Percentiles rank a stretch among this genome's conserved stretches.
Evolutionary conservation across 2,888 invertebrate genomes (phyloP).

Genomic region (Drosophila subquinaria): DNA sequence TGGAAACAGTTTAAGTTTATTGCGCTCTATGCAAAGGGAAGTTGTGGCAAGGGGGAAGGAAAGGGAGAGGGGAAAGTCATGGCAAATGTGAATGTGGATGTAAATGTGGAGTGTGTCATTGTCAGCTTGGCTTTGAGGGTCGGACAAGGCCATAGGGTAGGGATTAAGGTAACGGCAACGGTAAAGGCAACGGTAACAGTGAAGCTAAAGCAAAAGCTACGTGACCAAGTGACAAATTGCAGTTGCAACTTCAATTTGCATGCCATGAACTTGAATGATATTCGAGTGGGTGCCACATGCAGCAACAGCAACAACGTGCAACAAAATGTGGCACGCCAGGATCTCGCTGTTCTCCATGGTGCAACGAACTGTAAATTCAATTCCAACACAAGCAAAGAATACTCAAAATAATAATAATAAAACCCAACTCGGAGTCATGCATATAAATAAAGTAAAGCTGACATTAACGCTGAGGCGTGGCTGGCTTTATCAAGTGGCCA

Average conservation of each 20-base stretch:
- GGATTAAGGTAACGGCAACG: constrained; percentile 17
- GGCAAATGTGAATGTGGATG: constrained; percentile 4
- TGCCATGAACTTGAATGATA: constrained; percentile 71
- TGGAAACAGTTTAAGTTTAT: constrained; percentile 13
- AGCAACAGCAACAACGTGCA: not conserved
- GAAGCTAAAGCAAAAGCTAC: constrained; percentile 50
- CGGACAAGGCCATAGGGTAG: constrained; percentile 29
- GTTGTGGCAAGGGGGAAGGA: not conserved
- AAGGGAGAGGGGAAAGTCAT: not conserved
- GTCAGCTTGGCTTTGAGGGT: constrained; percentile 30
- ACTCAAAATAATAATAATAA: constrained; percentile 9
- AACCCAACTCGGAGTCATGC: constrained; percentile 7
- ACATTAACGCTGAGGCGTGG: constrained; percentile 44
- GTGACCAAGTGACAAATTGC: constrained; percentile 81
- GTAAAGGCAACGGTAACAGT: constrained; percentile 11
- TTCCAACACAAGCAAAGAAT: constrained; percentile 3
- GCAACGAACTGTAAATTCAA: constrained; percentile 68
- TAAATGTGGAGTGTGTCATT: constrained; percentile 32
- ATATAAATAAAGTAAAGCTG: constrained; percentile 38
- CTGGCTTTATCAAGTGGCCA: constrained; percentile 48
- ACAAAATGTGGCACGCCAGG: constrained; percentile 32
- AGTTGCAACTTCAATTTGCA: constrained; percentile 61
- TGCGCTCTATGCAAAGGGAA: not conserved
- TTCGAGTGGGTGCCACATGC: constrained; percentile 50
- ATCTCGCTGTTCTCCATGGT: constrained; percentile 32